Evolutionary conservation across 1,140 invertebrate genomes (phyloP), one percentile per base, ranked within the genome.

Genomic region (Heliconius himera): DNA sequence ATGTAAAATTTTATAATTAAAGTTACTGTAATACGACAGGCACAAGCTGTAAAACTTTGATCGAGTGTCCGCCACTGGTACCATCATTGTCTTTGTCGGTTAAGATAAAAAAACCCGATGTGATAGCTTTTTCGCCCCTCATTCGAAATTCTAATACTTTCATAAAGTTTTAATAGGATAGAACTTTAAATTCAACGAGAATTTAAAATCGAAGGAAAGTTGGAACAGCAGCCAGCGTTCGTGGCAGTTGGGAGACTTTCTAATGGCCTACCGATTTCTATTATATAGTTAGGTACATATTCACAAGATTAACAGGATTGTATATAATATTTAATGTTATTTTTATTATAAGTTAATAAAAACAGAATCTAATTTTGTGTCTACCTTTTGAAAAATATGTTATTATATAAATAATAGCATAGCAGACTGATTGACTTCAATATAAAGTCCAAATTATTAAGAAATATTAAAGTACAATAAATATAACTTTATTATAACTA

Each of bases 141-240:
- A 91, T 94, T 93, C 90, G 88, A 90, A 93, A 92, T 93, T 93
- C 90, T 93, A 93, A 94, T 94, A 94, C 92, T 94, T 92, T 79
- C 83, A 84, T 87, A 90, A 94, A 94, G 90, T 94, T 94, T 94
- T 94, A 94, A 94, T 93, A 94, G 90, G 93, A 93, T 94, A 90
- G 89, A 87, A 91, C 89, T 93, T 94, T 88, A 93, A 93, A 94
- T 93, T 94, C 91, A 90, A 90, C 84, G 84, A 89, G 87, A 93
- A 90, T 90, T 89, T 87, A 89, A 81, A 85, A 77, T 91, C 84
- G 85, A 77, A 83, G 83, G 78, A 86, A 92, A 91, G 90, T 93
- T 91, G 87, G 89, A 86, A 88, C 88, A 87, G 83, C 86, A 88
- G 81, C 82, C 80, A 73, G 83, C 81, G 83, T 85, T 89, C 84